A percentile compares a stretch with the other conserved stretches of the same genome.
phyloP scores from a whole-genome alignment of 2,113 vertebrate genomes.

The Hemiprocne comata region DNA sequence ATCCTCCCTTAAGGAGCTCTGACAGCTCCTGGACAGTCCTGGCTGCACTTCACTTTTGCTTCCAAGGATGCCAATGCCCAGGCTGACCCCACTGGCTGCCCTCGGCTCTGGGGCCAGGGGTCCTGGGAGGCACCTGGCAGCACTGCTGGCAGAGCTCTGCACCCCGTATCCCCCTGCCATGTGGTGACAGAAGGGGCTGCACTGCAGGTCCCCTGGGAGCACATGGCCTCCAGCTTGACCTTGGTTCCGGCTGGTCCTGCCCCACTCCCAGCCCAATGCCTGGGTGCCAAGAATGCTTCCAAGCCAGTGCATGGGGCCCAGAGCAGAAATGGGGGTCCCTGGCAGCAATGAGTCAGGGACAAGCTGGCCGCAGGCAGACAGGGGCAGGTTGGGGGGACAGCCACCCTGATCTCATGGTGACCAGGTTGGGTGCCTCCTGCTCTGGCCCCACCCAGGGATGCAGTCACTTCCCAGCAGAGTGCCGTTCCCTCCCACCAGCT shows the following conservation, averaged over 20 bases:
- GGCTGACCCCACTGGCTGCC: not conserved
- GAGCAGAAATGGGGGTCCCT: not conserved
- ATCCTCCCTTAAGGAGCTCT: slow-evolving; percentile 1
- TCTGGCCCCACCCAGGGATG: slow-evolving; percentile 46
- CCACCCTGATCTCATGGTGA: accelerated
- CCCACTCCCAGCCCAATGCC: accelerated
- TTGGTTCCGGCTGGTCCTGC: not conserved
- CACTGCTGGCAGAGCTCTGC: not conserved
- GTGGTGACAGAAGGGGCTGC: accelerated
- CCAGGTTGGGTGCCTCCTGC: not conserved
- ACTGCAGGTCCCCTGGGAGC: not conserved
- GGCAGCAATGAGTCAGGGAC: not conserved
- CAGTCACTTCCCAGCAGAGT: slow-evolving; percentile 46
- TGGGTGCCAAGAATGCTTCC: not conserved
- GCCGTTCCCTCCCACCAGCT: slow-evolving; percentile 49
- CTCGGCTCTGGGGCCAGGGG: not conserved
- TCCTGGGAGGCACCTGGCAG: not conserved
- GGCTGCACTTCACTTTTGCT: not conserved
- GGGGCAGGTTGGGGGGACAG: not conserved
- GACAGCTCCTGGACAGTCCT: not conserved
- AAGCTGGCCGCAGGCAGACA: not conserved
- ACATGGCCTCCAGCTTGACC: not conserved
- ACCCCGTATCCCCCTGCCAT: not conserved
- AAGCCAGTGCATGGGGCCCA: accelerated
- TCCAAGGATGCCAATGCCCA: not conserved